Evolutionary conservation across 2,113 vertebrate genomes (phyloP).

Genomic region (Xerus inauris): DNA sequence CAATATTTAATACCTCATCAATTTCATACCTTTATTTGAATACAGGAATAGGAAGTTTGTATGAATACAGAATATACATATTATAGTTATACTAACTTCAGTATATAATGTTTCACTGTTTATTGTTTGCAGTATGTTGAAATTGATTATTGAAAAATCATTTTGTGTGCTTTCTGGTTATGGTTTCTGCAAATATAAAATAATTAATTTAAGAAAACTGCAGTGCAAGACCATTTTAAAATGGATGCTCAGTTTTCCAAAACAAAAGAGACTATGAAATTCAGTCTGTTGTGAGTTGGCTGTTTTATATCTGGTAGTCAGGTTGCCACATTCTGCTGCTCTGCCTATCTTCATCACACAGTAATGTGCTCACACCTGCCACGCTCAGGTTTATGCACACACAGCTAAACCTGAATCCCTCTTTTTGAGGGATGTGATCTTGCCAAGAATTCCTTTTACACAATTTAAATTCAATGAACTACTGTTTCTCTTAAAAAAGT

Average conservation of each 20-base stretch:
- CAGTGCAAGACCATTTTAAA: slow-evolving; percentile 2
- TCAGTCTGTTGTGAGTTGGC: background rate
- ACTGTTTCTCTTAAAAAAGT: slow-evolving; percentile 21
- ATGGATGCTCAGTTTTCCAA: slow-evolving; percentile 40
- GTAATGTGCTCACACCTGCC: background rate
- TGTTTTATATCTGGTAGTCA: slow-evolving; percentile 10
- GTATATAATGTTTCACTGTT: background rate
- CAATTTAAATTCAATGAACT: slow-evolving; percentile 49
- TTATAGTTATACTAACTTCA: background rate
- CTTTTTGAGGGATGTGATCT: slow-evolving; percentile 40
- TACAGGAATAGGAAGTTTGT: background rate
- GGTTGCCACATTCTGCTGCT: background rate
- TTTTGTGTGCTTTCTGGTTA: slow-evolving; percentile 26
- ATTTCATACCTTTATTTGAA: slow-evolving; percentile 16
- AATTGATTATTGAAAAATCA: slow-evolving; percentile 12
- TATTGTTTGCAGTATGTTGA: slow-evolving; percentile 25
- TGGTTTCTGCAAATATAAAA: slow-evolving; percentile 15
- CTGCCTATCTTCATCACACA: background rate
- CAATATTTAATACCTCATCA: background rate
- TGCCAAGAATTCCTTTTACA: slow-evolving; percentile 43
- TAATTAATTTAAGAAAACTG: slow-evolving; percentile 21
- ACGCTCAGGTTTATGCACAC: background rate
- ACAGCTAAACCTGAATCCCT: slow-evolving; percentile 52
- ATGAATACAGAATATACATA: background rate
- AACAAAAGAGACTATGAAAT: background rate